Conservation (phyloP, 92 coral and sea anemone genomes). For the Chrysogorgia sp. region DNA sequence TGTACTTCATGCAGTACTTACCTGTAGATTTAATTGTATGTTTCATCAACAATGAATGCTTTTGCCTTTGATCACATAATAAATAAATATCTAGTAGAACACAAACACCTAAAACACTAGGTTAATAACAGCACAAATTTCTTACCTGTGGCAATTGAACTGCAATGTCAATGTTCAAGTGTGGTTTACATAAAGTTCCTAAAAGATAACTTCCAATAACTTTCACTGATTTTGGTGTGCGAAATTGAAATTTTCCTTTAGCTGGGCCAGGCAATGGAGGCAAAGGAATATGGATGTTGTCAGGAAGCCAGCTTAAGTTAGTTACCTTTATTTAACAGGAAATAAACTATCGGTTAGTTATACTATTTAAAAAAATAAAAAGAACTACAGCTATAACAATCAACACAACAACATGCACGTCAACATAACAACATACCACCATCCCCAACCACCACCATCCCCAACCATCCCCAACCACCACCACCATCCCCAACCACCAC, state of each 20-base stretch:
- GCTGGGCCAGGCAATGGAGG: slow-evolving; percentile 74
- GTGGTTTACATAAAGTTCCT: slow-evolving; percentile 79
- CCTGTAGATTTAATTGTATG: not conserved
- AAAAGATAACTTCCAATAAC: slow-evolving; percentile 93
- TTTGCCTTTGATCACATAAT: not conserved
- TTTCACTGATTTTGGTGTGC: slow-evolving; percentile 73
- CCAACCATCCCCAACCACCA: no score
- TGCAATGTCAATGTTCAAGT: slow-evolving; percentile 79
- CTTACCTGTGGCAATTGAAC: slow-evolving; percentile 92
- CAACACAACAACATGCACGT: no score
- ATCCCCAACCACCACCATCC: no score
- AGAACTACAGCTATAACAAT: no score
- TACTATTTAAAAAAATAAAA: not conserved
- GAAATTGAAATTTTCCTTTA: slow-evolving; percentile 83
- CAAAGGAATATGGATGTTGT: slow-evolving; percentile 72
- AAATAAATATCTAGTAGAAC: not conserved
- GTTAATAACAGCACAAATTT: not conserved
- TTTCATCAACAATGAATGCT: not conserved
- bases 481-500: no score
- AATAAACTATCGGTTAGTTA: not conserved
- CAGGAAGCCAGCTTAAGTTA: slow-evolving; percentile 74
- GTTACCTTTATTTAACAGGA: slow-evolving; percentile 60
- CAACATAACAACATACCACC: no score
- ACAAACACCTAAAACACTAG: not conserved
- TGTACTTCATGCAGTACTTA: not conserved